Base-by-base conservation (phyloP, 2,113 vertebrate species). In the Neolamprologus modestus region DNA sequence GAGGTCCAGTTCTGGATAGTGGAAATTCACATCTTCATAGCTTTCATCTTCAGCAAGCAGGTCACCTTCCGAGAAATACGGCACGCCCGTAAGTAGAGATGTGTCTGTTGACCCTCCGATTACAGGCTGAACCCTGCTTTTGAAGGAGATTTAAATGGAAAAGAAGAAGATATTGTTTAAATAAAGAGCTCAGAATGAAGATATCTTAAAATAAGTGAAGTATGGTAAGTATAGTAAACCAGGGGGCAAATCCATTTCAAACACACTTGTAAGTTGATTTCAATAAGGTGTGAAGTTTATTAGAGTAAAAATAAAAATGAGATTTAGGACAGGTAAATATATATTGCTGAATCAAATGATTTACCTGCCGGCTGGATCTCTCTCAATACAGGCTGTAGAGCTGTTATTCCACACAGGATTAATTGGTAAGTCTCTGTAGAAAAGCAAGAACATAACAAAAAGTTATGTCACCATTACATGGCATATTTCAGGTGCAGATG, bases 1-100 rank as follows among this genome's bases (percentile, higher is more conserved):
- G 33, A 89, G 85, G 57, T 93, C 92, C 35, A 93, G 85, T 12
- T 94, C 92, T 26, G 94, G 92, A 83, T 96, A 95, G n/a, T 94
- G 84, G 16, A 95, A 95, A 73, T 95, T 94, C 12, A 94, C 11
- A 8, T 42, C 87, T 28, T 87, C 85, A 81, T 92, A 93, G 26
- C 31, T 66, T 8, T 80, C 73, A n/a, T 92, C 86, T 2, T 42
- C 57, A 55, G 84, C 7, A 55, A 66, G 47, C 10, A 55, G 28
- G 68, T 88, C 45, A 55, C 5, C 4, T 16, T 89, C 83, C 3
- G 82, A 50, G n/a, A 88, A 68, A 57, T 82, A 24, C 11, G 85
- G 55, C 26, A 61, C 4, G 2, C 88, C 84, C 53, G 55, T 45
- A 6, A 84, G 17, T 8, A 45, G 83, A 37, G 79, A 33, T 3